Evolutionary conservation across 92 coral and sea anemone genomes (phyloP).

Genomic region (Phenganax subtilis): DNA sequence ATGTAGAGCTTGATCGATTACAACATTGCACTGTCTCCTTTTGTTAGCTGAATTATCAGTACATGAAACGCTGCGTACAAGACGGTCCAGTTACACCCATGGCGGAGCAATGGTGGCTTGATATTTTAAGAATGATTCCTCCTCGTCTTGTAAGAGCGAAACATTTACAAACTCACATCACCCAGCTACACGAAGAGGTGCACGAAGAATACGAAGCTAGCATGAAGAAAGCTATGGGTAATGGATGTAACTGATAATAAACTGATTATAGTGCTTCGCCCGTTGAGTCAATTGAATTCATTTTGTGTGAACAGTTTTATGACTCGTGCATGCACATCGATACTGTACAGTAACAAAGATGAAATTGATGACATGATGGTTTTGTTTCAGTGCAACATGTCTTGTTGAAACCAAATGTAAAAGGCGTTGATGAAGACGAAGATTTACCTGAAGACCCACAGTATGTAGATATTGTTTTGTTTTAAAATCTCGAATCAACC

Average conservation of each 20-base stretch:
- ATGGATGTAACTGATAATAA: background rate
- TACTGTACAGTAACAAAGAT: no score
- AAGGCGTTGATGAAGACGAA: slow-evolving; percentile 94
- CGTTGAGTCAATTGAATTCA: background rate
- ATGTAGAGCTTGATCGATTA: background rate
- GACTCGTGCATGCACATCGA: no score
- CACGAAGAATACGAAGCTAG: slow-evolving; percentile 91
- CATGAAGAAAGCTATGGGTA: slow-evolving; percentile 98
- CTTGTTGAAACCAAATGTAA: slow-evolving; percentile 87
- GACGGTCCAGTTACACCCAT: slow-evolving; percentile 98
- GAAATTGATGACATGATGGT: no score
- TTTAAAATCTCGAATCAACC: background rate
- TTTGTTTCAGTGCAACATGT: slow-evolving; percentile 78
- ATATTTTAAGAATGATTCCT: slow-evolving; percentile 92
- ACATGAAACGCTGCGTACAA: slow-evolving; percentile 93
- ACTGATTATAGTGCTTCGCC: background rate
- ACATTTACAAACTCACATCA: slow-evolving; percentile 74
- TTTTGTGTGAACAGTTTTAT: background rate
- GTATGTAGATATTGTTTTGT: slow-evolving; percentile 48
- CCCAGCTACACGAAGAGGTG: slow-evolving; percentile 74
- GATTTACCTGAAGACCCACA: slow-evolving; percentile 84
- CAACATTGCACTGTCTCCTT: background rate
- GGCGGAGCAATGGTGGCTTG: slow-evolving; percentile 96
- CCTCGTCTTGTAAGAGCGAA: slow-evolving; percentile 78
- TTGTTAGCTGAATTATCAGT: slow-evolving; percentile 82